Base-by-base conservation (phyloP, 2,113 vertebrate species). In the Oenanthe melanoleuca region DNA sequence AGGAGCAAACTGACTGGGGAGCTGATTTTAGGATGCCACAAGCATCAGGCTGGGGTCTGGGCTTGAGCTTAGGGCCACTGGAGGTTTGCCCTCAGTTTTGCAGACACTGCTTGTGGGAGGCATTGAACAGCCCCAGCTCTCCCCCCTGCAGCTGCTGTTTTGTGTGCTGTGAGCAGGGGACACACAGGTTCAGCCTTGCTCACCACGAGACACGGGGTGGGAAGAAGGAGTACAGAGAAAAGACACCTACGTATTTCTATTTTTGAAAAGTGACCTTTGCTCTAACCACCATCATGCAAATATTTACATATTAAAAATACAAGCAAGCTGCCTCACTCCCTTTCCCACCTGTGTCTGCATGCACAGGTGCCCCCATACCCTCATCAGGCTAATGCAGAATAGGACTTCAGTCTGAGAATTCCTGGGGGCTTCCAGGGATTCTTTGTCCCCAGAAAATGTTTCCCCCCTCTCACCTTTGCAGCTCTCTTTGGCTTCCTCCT, bases 131-230 rank as follows among this genome's bases (percentile, higher is more conserved):
- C 21, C 29, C 18, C 53, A 63, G 34, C 20, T 52, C 22, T 75
- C 5, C 7, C 13, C 7, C 1, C 10, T 66, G 57, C 0, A 2
- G 57, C 49, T 63, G 50, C 72, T 78, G 7, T 5, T 79, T 25
- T 26, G 14, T 44, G 28, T 49, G 20, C 22, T 74, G 42, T 37
- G 44, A 71, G 49, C n/a, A 89, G 55, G 61, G 56, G 50, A 77
- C 17, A n/a, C 42, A 60, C 11, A 16, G 22, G 9, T 37, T 84
- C 65, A 78, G 23, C 38, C 61, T 29, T 47, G 34, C 33, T 55
- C 44, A 55, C 34, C 11, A 13, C 0, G 0, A 78, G 15, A 50
- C 40, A 47, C 6, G 0, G 28, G 21, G 20, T 22, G 24, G 45
- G 80, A 80, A 53, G 24, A 50, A 45, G 25, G 4, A 2, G 0